Conservation (phyloP, 2,797 vertebrate genomes). For the Gadopsis bispinosus region DNA sequence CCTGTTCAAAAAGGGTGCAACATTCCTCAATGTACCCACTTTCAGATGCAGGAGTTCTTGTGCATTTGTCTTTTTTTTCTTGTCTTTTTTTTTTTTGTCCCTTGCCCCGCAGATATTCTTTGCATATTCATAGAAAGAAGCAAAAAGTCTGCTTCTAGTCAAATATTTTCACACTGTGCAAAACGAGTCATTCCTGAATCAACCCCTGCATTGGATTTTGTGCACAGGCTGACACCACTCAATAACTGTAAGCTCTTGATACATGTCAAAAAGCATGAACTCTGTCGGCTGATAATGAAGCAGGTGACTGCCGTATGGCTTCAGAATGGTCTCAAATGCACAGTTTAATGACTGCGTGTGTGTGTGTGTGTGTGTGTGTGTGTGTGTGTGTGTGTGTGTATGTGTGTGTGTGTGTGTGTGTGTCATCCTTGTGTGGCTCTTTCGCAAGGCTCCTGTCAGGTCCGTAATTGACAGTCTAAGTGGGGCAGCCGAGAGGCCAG, state of each 20-base stretch:
- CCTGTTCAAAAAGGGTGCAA: slow-evolving; percentile 20
- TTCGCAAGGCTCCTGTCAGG: slow-evolving; percentile 90
- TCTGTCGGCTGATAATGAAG: slow-evolving; percentile 90
- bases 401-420: slow-evolving; percentile 34
- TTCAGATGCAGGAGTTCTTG: slow-evolving; percentile 14
- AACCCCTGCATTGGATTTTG: slow-evolving; percentile 62
- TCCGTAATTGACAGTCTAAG: slow-evolving; percentile 94
- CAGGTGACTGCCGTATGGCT: slow-evolving; percentile 85
- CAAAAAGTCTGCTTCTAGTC: slow-evolving; percentile 11
- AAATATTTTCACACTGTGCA: slow-evolving; percentile 6
- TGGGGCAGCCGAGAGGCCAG: slow-evolving; percentile 94
- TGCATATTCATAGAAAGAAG: slow-evolving; percentile 16
- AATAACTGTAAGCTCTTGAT: slow-evolving; percentile 76
- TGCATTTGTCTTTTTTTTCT: neutral
- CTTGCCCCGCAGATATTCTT: slow-evolving; percentile 17
- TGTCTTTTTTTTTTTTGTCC: slow-evolving; percentile 1
- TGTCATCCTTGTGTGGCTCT: slow-evolving; percentile 86
- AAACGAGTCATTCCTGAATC: slow-evolving; percentile 39
- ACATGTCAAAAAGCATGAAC: slow-evolving; percentile 86
- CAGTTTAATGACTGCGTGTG: slow-evolving; percentile 85
- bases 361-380: slow-evolving; percentile 41
- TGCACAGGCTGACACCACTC: slow-evolving; percentile 70
- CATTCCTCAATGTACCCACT: slow-evolving; percentile 2
- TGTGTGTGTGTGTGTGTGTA: slow-evolving; percentile 28
- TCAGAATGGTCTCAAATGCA: slow-evolving; percentile 89